Evolutionary conservation across 2,113 vertebrate species (phyloP).

Genomic region (Daubentonia madagascariensis): DNA sequence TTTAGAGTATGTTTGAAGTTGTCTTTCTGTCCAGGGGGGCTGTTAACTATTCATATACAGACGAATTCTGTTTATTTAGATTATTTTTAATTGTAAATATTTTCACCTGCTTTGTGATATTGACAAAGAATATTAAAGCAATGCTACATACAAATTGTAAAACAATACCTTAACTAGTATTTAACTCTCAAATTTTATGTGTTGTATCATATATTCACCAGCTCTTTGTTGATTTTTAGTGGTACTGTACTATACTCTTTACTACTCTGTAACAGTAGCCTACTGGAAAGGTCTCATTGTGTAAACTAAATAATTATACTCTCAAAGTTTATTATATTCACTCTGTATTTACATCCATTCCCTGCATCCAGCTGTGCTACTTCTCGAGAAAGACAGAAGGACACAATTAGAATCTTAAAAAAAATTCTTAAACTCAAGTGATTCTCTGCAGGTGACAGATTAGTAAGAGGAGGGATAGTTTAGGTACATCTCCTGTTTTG

Average conservation of each 20-base stretch:
- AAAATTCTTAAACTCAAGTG: constrained; percentile 24
- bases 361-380: neutral
- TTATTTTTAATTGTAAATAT: neutral
- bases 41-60: neutral
- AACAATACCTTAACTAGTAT: neutral
- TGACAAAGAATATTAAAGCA: neutral
- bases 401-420: constrained; percentile 24
- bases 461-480: neutral
- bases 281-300: neutral
- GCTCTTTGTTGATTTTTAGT: neutral
- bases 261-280: neutral
- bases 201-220: neutral
- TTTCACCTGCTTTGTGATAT: neutral
- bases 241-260: neutral
- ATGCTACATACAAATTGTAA: neutral
- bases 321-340: neutral
- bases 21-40: neutral
- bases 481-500: neutral
- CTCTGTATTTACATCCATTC: neutral
- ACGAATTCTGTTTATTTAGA: neutral
- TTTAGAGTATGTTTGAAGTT: neutral
- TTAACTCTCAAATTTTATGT: neutral
- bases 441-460: constrained; percentile 18
- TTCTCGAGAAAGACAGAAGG: constrained; percentile 39
- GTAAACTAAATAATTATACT: neutral